These are phyloP conservation scores for Congeria kusceri DNA, from an alignment of 2,888 invertebrate genomes.

Conservation along the genomic window DNA sequence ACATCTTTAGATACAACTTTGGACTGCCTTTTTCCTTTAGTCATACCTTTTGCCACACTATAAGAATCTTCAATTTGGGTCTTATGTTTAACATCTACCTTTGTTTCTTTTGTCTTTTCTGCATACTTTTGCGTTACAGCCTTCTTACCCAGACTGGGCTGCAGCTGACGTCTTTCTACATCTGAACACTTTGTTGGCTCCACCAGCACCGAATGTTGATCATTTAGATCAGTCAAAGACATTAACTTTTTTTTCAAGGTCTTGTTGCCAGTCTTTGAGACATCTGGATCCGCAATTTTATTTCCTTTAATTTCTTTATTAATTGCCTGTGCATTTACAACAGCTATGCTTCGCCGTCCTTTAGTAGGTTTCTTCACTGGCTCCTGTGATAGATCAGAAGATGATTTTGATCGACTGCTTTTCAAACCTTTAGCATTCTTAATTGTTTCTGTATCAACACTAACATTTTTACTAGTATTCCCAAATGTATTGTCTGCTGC, in stretches of 20 bases:
- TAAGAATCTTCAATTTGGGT: slow-evolving; percentile 20
- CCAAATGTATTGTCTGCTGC: background rate
- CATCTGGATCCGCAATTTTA: background rate
- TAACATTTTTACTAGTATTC: background rate
- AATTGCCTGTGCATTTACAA: background rate
- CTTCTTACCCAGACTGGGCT: background rate
- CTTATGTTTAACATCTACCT: slow-evolving; percentile 2
- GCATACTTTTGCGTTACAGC: slow-evolving; percentile 7
- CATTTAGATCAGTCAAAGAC: slow-evolving; percentile 59
- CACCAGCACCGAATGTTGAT: slow-evolving; percentile 64
- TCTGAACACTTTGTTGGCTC: slow-evolving; percentile 63
- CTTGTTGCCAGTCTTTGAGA: slow-evolving; percentile 26
- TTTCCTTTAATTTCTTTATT: background rate
- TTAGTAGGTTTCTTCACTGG: background rate
- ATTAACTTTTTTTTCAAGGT: slow-evolving; percentile 67
- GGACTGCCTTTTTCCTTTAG: background rate
- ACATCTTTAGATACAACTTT: background rate
- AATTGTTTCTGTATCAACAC: background rate
- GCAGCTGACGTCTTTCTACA: slow-evolving; percentile 35
- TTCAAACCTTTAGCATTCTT: too few species aligned
- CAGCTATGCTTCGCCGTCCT: background rate
- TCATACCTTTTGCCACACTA: background rate
- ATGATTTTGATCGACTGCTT: background rate
- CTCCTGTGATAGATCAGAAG: background rate
- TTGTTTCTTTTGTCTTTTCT: slow-evolving; percentile 12